Percentiles rank a stretch among this genome's conserved stretches.
Evolutionary conservation across 2,113 vertebrate species (phyloP).

Genomic region (Oxyura jamaicensis): DNA sequence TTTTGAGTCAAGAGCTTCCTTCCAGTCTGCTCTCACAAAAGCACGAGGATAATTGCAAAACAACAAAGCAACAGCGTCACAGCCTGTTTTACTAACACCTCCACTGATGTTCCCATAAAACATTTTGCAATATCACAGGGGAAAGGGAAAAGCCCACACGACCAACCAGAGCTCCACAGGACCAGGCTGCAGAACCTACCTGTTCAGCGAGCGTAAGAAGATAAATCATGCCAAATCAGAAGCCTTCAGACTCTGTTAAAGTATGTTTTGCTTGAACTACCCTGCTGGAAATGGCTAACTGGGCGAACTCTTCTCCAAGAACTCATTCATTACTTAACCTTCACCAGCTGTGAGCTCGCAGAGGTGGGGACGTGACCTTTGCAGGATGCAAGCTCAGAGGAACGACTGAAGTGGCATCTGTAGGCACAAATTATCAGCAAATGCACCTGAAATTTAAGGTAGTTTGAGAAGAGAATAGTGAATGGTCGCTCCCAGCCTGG

Average conservation of each 20-base stretch:
- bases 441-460: background rate
- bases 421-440: background rate
- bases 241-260: background rate
- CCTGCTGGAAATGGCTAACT: background rate
- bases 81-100: background rate
- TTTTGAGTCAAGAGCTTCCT: background rate
- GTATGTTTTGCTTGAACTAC: background rate
- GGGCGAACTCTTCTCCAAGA: background rate
- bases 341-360: background rate
- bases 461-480: background rate
- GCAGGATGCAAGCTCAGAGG: background rate
- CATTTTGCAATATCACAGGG: background rate
- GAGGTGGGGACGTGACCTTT: background rate
- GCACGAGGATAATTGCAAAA: background rate
- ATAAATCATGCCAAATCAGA: background rate
- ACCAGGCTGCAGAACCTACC: background rate
- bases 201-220: rapidly evolving
- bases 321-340: background rate
- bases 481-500: background rate
- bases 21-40: background rate
- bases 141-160: background rate
- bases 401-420: background rate
- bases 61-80: background rate
- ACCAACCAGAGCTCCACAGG: background rate
- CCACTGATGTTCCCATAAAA: background rate